Base-by-base conservation (phyloP, 2,113 vertebrate genomes). In the Neolamprologus modestus region DNA sequence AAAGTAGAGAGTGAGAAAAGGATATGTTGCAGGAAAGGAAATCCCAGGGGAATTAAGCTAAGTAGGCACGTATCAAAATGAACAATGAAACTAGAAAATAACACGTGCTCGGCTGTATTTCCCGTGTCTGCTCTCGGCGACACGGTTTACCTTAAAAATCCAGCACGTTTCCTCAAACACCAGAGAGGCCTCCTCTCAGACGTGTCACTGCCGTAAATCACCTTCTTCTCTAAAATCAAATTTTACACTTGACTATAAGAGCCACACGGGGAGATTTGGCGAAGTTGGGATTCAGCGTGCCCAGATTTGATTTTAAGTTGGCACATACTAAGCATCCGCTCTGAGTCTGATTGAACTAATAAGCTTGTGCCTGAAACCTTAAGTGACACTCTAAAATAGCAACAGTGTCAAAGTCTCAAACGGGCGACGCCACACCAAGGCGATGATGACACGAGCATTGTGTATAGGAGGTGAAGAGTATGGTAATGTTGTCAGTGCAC, bases 281-380 rank as follows among this genome's bases (percentile, higher is more conserved):
- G 21, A 92, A 93, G 88, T 83, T 88, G 91, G 87, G 87, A 82
- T 87, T 86, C 66, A 83, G 83, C 79, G 33, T n/a, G 86, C 82
- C 83, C 79, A 81, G 85, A 87, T 84, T 82, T 88, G 90, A 93
- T 92, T 95, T 89, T 92, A 93, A 92, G 95, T 94, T 90, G 94
- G 93, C 93, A 88, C 88, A 68, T 89, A 85, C 86, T 91, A 91
- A 89, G 92, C 88, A 84, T 90, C 84, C 4, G 21, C 82, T 5
- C 94, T 87, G 87, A 92, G 92, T 90, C 92, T 93, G 93, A 95
- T 92, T 92, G 94, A 94, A 95, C 93, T 95, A 94, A 96, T 94
- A 92, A 95, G 94, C 94, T 88, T 91, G 78, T 76, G 93, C 92
- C 94, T 91, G 92, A 94, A 95, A 95, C 92, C 91, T 84, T 88